Evolutionary conservation across 2,888 invertebrate genomes (phyloP).

Genomic region (Strigamia crassipes): DNA sequence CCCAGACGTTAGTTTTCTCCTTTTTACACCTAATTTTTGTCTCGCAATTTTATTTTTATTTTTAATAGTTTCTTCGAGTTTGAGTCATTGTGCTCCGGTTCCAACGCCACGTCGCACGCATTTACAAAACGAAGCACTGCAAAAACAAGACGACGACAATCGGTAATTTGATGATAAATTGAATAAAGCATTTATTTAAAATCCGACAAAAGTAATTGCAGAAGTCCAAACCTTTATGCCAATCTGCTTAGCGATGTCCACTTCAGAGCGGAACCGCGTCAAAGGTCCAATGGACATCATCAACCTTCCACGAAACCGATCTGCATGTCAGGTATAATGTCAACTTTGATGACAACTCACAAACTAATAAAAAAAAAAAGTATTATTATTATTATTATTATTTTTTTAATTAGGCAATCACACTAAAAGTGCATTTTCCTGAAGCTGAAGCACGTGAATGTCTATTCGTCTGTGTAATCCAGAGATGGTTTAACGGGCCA

Average conservation of each 20-base stretch:
- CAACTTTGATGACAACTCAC: too few relatives aligned
- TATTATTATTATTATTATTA: neutral
- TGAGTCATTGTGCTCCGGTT: slow-evolving; percentile 1
- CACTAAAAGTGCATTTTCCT: neutral
- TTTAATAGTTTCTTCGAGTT: neutral
- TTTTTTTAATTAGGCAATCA: neutral
- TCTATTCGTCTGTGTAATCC: neutral
- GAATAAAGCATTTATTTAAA: neutral
- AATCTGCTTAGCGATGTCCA: neutral
- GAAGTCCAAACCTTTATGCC: neutral
- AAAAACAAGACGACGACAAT: neutral
- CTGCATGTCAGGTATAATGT: slow-evolving; percentile 6
- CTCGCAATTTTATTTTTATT: neutral
- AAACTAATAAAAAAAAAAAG: too few relatives aligned
- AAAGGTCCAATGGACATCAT: neutral
- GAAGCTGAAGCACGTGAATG: neutral
- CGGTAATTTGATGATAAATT: neutral
- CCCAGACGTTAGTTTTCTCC: slow-evolving; percentile 9
- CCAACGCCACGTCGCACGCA: neutral
- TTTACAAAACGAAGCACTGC: neutral
- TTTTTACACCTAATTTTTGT: neutral
- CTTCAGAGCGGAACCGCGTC: neutral
- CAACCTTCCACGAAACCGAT: slow-evolving; percentile 12
- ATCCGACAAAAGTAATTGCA: neutral
- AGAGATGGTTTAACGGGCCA: neutral